A percentile compares a stretch with the other conserved stretches of the same genome.
These are phyloP conservation scores for Lochmaea crataegi DNA, from an alignment of 2,888 invertebrate genomes.

Conservation along the genomic window DNA sequence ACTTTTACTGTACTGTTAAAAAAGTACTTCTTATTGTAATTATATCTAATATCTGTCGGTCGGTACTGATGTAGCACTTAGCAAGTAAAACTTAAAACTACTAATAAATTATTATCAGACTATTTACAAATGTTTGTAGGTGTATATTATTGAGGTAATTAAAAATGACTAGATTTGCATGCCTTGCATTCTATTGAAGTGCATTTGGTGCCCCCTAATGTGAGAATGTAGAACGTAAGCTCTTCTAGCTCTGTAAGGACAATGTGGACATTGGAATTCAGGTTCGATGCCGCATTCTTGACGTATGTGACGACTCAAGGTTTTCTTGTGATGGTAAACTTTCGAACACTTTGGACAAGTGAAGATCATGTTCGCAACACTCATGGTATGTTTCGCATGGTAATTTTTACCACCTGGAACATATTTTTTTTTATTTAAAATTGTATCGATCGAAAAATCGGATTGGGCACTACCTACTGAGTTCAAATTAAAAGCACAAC, in stretches of 20 bases:
- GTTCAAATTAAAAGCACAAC: neutral
- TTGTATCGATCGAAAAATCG: neutral
- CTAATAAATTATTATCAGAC: neutral
- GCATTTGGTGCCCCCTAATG: constrained; percentile 56
- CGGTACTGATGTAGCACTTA: neutral
- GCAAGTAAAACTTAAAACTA: neutral
- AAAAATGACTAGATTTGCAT: constrained; percentile 29
- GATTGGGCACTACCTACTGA: neutral
- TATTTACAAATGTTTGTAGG: neutral
- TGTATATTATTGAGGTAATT: neutral
- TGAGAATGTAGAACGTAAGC: constrained; percentile 66
- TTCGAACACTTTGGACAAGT: constrained; percentile 65
- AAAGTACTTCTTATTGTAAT: neutral
- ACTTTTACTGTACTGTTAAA: neutral
- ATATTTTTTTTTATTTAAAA: neutral
- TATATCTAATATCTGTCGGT: neutral
- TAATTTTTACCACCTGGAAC: constrained; percentile 27
- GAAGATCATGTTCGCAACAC: constrained; percentile 36
- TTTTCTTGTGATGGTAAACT: constrained; percentile 67
- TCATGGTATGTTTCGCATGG: constrained; percentile 24
- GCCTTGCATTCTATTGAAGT: constrained; percentile 46
- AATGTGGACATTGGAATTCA: constrained; percentile 80
- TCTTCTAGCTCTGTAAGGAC: constrained; percentile 76
- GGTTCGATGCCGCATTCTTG: constrained; percentile 71
- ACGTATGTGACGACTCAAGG: constrained; percentile 65